Evolutionary conservation across 35 echinoderm and acorn worm genomes (phyloP).

Genomic region (Stichopus chloronotus): DNA sequence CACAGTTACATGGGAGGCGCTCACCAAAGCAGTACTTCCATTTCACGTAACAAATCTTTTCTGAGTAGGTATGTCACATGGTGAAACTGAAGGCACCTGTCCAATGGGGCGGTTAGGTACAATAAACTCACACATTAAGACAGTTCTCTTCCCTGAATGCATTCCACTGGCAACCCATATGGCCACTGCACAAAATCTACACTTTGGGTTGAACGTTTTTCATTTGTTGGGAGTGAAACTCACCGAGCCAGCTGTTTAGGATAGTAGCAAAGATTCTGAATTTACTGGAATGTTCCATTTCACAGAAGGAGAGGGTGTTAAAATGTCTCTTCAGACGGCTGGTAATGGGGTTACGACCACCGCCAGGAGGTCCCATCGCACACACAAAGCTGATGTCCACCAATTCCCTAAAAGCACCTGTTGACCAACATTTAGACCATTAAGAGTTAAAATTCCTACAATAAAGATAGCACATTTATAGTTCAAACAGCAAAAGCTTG

Average conservation of each 20-base stretch:
- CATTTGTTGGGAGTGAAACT: neutral
- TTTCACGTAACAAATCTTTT: too few species aligned
- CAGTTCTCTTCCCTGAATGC: too few species aligned
- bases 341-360: slow-evolving; percentile 98
- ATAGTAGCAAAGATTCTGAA: slow-evolving; percentile 92
- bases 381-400: slow-evolving; percentile 97
- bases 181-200: too few species aligned
- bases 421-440: neutral
- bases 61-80: too few species aligned
- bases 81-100: too few species aligned
- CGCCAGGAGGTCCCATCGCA: slow-evolving; percentile 98
- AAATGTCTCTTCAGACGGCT: slow-evolving; percentile 87
- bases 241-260: slow-evolving; percentile 91
- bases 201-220: too few species aligned
- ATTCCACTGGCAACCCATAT: too few species aligned
- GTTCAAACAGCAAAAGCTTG: neutral
- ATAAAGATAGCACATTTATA: neutral
- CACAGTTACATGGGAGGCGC: too few species aligned
- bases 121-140: too few species aligned
- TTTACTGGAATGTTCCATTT: slow-evolving; percentile 96
- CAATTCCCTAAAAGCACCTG: slow-evolving; percentile 96
- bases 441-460: neutral
- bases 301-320: slow-evolving; percentile 92
- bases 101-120: too few species aligned
- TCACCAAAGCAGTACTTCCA: too few species aligned